phyloP scores from a whole-genome alignment of 2,888 invertebrate genomes.

The Agrotis ipsilon region DNA sequence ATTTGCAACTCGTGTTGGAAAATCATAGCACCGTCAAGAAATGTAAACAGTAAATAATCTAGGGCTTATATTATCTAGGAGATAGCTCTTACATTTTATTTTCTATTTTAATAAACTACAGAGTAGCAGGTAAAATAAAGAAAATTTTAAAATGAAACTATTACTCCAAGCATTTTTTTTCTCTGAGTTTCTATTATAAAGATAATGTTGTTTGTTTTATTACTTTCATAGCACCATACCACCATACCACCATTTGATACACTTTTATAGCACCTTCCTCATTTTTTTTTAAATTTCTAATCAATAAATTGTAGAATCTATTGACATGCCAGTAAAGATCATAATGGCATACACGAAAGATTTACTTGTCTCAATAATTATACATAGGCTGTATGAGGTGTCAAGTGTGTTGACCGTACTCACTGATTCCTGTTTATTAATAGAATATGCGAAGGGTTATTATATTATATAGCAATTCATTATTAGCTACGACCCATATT shows the following conservation, averaged over 20 bases:
- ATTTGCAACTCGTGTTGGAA: no score
- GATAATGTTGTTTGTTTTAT: not conserved
- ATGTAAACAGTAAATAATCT: not conserved
- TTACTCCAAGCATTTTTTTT: not conserved
- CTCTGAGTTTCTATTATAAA: not conserved
- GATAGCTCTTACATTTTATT: not conserved
- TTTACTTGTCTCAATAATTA: not conserved
- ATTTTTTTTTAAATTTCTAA: no score
- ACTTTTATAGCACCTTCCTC: not conserved
- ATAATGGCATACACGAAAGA: not conserved
- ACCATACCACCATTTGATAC: no score
- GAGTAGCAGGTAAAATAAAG: not conserved
- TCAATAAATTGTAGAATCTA: not conserved
- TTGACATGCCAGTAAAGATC: not conserved
- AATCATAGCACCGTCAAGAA: not conserved
- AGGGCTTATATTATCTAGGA: not conserved
- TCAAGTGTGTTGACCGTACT: conserved; percentile 1
- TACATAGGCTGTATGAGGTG: not conserved
- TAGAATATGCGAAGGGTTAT: not conserved
- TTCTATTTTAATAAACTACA: not conserved
- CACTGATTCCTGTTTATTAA: conserved; percentile 13
- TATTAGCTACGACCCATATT: not conserved
- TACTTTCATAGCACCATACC: no score
- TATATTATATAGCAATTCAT: not conserved
- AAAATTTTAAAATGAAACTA: not conserved